phyloP scores from a whole-genome alignment of 2,888 invertebrate species.

The Zaprionus bogoriensis region DNA sequence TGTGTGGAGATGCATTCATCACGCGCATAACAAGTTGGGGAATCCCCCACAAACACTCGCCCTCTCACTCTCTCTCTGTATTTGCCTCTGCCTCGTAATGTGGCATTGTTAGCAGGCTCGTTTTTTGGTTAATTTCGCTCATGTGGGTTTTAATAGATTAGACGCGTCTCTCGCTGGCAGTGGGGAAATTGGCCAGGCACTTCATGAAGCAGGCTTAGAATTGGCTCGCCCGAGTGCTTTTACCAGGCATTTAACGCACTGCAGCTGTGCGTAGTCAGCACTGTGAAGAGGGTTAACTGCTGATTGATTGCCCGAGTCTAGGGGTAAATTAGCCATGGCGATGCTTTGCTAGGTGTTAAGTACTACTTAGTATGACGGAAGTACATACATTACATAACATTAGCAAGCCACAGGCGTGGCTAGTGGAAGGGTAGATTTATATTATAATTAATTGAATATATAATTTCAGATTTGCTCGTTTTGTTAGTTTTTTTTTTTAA shows the following conservation, averaged over 20 bases:
- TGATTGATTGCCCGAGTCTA: slow-evolving; percentile 28
- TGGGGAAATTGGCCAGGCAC: slow-evolving; percentile 1
- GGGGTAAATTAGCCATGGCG: background rate
- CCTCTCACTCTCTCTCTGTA: too few species aligned
- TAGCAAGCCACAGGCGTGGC: background rate
- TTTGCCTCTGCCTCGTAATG: background rate
- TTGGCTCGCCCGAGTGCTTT: slow-evolving; percentile 31
- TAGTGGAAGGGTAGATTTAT: too few species aligned
- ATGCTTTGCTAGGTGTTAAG: background rate
- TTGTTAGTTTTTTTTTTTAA: too few species aligned
- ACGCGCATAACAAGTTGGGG: slow-evolving; percentile 32
- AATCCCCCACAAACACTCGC: too few species aligned
- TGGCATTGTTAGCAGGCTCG: slow-evolving; percentile 43
- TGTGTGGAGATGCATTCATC: slow-evolving; percentile 67
- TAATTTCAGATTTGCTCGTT: too few species aligned
- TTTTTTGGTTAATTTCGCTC: slow-evolving; percentile 56
- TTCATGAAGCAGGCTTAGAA: slow-evolving; percentile 55
- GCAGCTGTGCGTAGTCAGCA: slow-evolving; percentile 14
- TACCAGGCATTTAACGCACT: slow-evolving; percentile 24
- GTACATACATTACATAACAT: background rate
- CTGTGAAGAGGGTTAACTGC: slow-evolving; percentile 54
- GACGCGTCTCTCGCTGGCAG: slow-evolving; percentile 26
- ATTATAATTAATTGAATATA: too few species aligned
- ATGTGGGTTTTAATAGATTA: slow-evolving; percentile 71
- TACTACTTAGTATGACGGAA: background rate